Evolutionary conservation across 2,888 invertebrate genomes (phyloP).

Genomic region (Pristionchus mayeri): DNA sequence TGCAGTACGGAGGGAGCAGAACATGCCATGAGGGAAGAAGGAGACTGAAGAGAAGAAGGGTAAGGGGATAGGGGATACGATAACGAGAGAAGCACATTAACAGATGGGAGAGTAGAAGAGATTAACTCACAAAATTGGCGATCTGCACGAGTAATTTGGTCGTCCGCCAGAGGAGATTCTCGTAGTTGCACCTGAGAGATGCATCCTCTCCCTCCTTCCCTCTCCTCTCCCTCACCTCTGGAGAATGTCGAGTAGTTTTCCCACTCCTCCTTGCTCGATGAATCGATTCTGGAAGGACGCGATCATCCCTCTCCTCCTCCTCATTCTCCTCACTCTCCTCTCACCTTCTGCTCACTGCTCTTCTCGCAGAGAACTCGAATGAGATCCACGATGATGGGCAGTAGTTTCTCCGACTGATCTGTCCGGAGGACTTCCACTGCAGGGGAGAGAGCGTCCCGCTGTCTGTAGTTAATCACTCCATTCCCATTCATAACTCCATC

Average conservation of each 20-base stretch:
- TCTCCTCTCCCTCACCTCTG: background rate
- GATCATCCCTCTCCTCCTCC: background rate
- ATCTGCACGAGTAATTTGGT: constrained; percentile 64
- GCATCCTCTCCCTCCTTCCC: background rate
- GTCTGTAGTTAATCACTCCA: constrained; percentile 11
- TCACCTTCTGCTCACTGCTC: constrained; percentile 63
- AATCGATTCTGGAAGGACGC: constrained; percentile 53
- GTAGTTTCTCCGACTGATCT: constrained; percentile 70
- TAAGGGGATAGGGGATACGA: too few species aligned
- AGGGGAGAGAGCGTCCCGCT: constrained; percentile 20
- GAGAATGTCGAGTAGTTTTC: constrained; percentile 59
- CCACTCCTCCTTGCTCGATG: constrained; percentile 55
- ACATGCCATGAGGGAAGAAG: constrained; percentile 53
- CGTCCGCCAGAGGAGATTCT: constrained; percentile 65
- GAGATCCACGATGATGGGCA: constrained; percentile 71
- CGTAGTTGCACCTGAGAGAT: constrained; percentile 57
- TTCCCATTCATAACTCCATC: too few species aligned
- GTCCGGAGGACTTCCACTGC: constrained; percentile 46
- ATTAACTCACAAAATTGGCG: constrained; percentile 62
- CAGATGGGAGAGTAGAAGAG: background rate
- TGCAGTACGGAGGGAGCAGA: constrained; percentile 56
- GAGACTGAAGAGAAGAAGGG: constrained; percentile 53
- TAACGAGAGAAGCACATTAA: too few species aligned
- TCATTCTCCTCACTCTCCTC: background rate
- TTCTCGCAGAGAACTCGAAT: constrained; percentile 65